Evolutionary conservation across 2,888 invertebrate species (phyloP).

Genomic region (Drosophila macrothrix): DNA sequence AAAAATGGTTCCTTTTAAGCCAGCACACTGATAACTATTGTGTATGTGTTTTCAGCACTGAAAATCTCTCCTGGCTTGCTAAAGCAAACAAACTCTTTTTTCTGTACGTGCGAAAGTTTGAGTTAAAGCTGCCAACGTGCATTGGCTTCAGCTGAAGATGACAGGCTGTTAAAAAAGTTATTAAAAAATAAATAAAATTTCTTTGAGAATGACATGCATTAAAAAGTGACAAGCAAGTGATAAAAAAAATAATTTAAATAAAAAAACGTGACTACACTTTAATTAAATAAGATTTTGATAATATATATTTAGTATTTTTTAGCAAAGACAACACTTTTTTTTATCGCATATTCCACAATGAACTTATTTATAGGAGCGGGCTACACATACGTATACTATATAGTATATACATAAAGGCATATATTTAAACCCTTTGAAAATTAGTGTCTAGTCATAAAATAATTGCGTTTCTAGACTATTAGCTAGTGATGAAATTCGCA

Average conservation of each 20-base stretch:
- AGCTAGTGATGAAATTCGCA: slow-evolving; percentile 1
- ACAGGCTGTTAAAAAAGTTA: neutral
- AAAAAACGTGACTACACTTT: neutral
- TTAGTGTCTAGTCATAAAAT: neutral
- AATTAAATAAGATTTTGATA: neutral
- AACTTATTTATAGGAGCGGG: neutral
- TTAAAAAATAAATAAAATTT: neutral
- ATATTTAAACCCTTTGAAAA: neutral
- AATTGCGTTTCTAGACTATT: neutral
- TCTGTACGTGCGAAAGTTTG: neutral
- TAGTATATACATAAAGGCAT: neutral
- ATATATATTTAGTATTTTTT: neutral
- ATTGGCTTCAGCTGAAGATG: neutral
- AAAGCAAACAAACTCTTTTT: neutral
- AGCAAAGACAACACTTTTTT: neutral
- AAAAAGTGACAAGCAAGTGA: neutral
- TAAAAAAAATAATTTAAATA: neutral
- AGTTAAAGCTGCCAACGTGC: neutral
- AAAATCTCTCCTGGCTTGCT: neutral
- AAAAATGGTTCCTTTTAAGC: neutral
- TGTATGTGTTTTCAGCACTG: neutral
- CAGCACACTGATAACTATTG: neutral
- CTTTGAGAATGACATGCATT: neutral
- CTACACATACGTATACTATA: neutral
- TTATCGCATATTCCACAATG: neutral